These are phyloP conservation scores for Cephus nigrinus DNA, from an alignment of 2,888 invertebrate species.

Conservation along the genomic window DNA sequence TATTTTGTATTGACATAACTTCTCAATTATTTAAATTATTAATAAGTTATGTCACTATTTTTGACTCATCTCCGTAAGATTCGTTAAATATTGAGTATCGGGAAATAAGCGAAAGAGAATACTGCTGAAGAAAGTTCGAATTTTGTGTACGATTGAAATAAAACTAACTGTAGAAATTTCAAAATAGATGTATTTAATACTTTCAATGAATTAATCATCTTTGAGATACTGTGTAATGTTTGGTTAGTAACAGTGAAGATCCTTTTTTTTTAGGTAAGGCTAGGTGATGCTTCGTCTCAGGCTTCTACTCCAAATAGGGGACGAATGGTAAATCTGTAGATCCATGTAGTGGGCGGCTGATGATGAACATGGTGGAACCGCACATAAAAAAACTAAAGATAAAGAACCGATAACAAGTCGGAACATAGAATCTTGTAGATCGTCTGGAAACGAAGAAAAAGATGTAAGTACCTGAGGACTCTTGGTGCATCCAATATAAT, in stretches of 20 bases:
- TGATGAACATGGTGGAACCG: conserved; percentile 2
- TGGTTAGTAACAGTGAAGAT: background rate
- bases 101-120: background rate
- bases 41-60: background rate
- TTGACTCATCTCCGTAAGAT: background rate
- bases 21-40: background rate
- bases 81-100: background rate
- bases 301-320: background rate
- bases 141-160: background rate
- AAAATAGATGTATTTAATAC: background rate
- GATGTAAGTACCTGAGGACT: background rate
- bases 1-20: background rate
- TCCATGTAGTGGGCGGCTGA: background rate
- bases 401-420: background rate
- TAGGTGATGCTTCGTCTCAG: background rate
- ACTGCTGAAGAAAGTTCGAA: background rate
- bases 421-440: background rate
- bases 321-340: background rate
- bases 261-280: background rate
- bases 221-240: background rate
- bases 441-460: background rate
- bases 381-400: background rate
- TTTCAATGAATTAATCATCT: background rate
- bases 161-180: background rate
- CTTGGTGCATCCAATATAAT: background rate